phyloP scores from a whole-genome alignment of 2,113 vertebrate genomes.

The Gorilla gorilla region DNA sequence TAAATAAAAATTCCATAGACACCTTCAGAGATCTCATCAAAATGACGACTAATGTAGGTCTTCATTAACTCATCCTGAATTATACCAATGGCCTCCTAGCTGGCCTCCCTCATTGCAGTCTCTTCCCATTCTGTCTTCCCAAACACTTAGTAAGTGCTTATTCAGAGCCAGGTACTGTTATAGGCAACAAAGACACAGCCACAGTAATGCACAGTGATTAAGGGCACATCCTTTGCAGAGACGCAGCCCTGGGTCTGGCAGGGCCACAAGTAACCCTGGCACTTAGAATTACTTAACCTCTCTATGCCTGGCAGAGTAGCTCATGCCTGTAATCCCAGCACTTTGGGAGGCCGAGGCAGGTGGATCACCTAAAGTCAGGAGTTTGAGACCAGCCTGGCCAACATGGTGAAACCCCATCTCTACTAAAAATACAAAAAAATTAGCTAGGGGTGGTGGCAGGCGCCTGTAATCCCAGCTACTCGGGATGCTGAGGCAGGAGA shows the following conservation, averaged over 20 bases:
- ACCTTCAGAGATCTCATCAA: background rate
- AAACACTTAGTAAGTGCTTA: background rate
- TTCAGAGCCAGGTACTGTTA: background rate
- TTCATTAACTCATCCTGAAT: background rate
- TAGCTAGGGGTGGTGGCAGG: too few relatives aligned
- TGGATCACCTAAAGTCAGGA: too few relatives aligned
- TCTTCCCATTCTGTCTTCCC: background rate
- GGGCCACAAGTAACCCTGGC: background rate
- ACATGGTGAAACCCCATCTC: too few relatives aligned
- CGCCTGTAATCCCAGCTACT: too few relatives aligned
- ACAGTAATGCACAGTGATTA: background rate
- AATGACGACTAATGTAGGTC: background rate
- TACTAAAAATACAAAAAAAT: too few relatives aligned
- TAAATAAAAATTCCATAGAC: background rate
- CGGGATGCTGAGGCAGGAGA: too few relatives aligned
- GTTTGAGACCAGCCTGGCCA: too few relatives aligned
- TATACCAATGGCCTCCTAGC: background rate
- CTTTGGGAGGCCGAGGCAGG: too few relatives aligned
- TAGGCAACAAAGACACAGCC: background rate
- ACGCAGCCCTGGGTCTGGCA: background rate
- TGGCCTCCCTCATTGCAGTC: background rate
- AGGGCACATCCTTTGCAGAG: background rate
- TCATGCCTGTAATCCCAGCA: too few relatives aligned
- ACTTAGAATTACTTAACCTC: background rate
- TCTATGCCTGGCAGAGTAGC: background rate